A percentile compares a stretch with the other conserved stretches of the same genome.
These are phyloP conservation scores for Palythoa caribaeorum DNA, from an alignment of 92 coral and sea anemone species.

Conservation along the genomic window DNA sequence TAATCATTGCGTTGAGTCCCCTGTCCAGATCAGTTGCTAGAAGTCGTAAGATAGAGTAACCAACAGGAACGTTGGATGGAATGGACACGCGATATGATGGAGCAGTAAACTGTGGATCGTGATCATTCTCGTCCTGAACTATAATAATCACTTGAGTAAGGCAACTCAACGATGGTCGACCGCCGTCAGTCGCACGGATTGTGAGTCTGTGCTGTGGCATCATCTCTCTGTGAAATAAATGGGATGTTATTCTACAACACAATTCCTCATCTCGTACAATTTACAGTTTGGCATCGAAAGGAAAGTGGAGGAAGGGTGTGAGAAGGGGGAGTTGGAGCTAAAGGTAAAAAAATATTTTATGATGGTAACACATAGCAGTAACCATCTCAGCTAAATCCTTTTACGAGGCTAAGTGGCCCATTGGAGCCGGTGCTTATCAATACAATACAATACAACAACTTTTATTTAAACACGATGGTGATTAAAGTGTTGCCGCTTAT, in stretches of 20 bases:
- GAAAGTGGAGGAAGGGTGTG: too few relatives aligned
- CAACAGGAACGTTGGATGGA: slow-evolving; percentile 74
- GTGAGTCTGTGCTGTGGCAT: slow-evolving; percentile 80
- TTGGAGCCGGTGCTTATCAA: too few relatives aligned
- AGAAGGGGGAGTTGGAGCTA: too few relatives aligned
- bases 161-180: slow-evolving; percentile 69
- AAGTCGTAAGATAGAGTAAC: slow-evolving; percentile 63
- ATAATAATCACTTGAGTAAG: slow-evolving; percentile 77
- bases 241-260: not conserved
- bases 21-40: slow-evolving; percentile 85
- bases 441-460: too few relatives aligned
- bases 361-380: too few relatives aligned
- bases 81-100: slow-evolving; percentile 59
- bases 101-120: slow-evolving; percentile 81
- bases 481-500: too few relatives aligned
- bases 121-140: slow-evolving; percentile 87
- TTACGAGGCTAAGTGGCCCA: too few relatives aligned
- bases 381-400: too few relatives aligned
- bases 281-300: too few relatives aligned
- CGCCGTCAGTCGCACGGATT: slow-evolving; percentile 82
- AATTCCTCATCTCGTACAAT: not conserved
- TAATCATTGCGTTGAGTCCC: slow-evolving; percentile 79
- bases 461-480: too few relatives aligned
- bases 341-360: too few relatives aligned
- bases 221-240: slow-evolving; percentile 48